Evolutionary conservation across 1,140 invertebrate species (phyloP).

Genomic region (Chlorops oryzae): DNA sequence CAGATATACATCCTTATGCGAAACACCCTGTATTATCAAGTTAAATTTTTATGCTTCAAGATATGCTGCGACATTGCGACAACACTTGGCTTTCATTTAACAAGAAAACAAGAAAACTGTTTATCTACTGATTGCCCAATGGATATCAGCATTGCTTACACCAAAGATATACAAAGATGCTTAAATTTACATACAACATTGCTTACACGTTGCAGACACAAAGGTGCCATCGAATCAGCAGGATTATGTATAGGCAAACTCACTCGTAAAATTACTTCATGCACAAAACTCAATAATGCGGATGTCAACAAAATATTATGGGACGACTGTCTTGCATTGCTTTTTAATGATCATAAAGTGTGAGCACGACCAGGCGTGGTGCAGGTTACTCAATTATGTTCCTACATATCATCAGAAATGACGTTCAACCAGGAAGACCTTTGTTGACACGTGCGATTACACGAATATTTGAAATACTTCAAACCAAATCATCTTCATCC

Average conservation of each 20-base stretch:
- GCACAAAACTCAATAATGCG: no score
- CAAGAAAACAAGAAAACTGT: no score
- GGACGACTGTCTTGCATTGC: slow-evolving; percentile 27
- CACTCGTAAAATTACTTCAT: no score
- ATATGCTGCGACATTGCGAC: slow-evolving; percentile 36
- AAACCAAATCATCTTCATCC: neutral
- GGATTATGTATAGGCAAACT: slow-evolving; percentile 50
- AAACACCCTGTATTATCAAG: no score
- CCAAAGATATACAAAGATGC: slow-evolving; percentile 51
- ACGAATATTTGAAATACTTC: slow-evolving; percentile 22
- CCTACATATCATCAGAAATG: slow-evolving; percentile 63
- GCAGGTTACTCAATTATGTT: slow-evolving; percentile 74
- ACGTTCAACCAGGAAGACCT: slow-evolving; percentile 50
- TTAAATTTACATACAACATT: slow-evolving; percentile 57
- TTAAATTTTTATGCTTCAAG: slow-evolving; percentile 12
- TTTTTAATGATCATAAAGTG: slow-evolving; percentile 26
- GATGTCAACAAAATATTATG: slow-evolving; percentile 21
- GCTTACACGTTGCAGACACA: slow-evolving; percentile 67
- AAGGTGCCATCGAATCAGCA: slow-evolving; percentile 72
- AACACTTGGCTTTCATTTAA: slow-evolving; percentile 33
- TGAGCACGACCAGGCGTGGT: slow-evolving; percentile 60
- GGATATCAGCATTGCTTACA: no score
- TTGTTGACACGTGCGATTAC: slow-evolving; percentile 46
- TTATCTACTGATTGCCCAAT: slow-evolving; percentile 11
- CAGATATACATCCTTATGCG: no score